These are phyloP conservation scores for Ormyrus thymus DNA, from an alignment of 2,888 invertebrate species.

Conservation along the genomic window DNA sequence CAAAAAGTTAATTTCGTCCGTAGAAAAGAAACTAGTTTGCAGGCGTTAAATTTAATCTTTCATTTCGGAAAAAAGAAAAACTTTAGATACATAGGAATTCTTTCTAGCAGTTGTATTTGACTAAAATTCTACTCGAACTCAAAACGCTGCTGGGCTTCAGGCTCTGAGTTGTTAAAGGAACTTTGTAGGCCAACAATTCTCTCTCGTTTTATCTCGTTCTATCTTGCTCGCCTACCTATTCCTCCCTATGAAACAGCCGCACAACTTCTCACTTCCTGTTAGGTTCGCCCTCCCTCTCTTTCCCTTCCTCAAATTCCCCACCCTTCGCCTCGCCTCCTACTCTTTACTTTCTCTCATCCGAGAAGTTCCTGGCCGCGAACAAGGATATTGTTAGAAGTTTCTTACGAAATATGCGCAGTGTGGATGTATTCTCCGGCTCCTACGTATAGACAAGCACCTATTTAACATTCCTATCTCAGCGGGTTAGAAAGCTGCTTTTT, in stretches of 20 bases:
- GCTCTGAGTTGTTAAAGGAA: constrained; percentile 52
- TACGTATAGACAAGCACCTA: constrained; percentile 39
- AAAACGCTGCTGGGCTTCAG: constrained; percentile 62
- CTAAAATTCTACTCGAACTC: constrained; percentile 63
- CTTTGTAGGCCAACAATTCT: constrained; percentile 53
- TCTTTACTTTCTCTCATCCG: constrained; percentile 53
- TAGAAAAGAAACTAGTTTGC: constrained; percentile 6
- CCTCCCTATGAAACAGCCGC: constrained; percentile 48
- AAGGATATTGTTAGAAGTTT: constrained; percentile 67
- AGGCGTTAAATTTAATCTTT: constrained; percentile 41
- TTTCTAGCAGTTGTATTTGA: constrained; percentile 60
- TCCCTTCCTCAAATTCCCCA: constrained; percentile 7
- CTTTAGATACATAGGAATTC: constrained; percentile 62
- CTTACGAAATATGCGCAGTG: constrained; percentile 63
- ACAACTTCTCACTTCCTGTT: constrained; percentile 56
- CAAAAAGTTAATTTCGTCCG: constrained; percentile 29
- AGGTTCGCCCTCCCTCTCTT: constrained; percentile 28
- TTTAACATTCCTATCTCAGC: constrained; percentile 55
- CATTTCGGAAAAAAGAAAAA: constrained; percentile 16
- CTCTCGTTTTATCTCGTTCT: constrained; percentile 38
- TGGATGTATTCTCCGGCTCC: constrained; percentile 44
- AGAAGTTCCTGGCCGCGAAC: constrained; percentile 63
- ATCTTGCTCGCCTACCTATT: constrained; percentile 44
- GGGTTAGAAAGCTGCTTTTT: constrained; percentile 55
- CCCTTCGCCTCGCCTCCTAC: constrained; percentile 1